phyloP scores from a whole-genome alignment of 2,113 vertebrate species.

The Cervus canadensis region DNA sequence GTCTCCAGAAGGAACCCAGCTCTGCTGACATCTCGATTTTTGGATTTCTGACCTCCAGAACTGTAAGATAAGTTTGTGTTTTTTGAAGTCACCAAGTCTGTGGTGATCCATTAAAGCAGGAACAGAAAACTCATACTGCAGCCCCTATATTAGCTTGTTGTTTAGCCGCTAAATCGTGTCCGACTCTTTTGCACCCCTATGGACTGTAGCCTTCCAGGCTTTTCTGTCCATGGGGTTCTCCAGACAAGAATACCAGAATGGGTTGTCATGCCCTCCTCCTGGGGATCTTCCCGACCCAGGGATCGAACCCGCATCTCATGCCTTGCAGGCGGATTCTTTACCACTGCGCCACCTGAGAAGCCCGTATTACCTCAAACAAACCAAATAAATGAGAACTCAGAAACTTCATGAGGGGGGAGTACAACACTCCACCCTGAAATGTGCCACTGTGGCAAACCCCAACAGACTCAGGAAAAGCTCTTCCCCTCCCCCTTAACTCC shows the following conservation, averaged over 20 bases:
- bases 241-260: neutral
- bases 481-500: neutral
- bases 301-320: neutral
- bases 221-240: neutral
- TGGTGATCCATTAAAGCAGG: neutral
- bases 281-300: neutral
- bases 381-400: slow-evolving; percentile 32
- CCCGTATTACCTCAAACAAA: neutral
- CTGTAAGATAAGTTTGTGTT: neutral
- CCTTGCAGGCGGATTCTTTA: neutral
- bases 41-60: neutral
- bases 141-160: neutral
- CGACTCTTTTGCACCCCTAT: neutral
- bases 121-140: neutral
- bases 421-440: neutral
- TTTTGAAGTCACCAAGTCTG: neutral
- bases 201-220: neutral
- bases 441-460: neutral
- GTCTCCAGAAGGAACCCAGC: neutral
- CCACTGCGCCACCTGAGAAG: neutral
- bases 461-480: neutral
- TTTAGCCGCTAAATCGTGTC: neutral
- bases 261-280: neutral
- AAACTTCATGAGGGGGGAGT: neutral
- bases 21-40: neutral